Evolutionary conservation across 2,888 invertebrate genomes (phyloP).

Genomic region (Thysanoteuthis rhombus): DNA sequence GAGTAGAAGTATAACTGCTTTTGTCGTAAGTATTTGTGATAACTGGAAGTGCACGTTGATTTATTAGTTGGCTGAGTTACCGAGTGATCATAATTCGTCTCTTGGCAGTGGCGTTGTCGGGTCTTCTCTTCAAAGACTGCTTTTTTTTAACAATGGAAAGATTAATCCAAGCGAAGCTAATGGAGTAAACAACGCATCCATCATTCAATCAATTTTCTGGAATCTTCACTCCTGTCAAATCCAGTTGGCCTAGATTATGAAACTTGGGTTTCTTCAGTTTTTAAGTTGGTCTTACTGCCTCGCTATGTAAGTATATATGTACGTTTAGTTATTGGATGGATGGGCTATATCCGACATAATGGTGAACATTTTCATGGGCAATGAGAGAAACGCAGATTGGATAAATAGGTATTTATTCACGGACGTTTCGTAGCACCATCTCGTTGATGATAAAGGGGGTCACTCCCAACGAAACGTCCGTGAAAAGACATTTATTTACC

Average conservation of each 20-base stretch:
- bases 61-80: background rate
- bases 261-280: too few species aligned
- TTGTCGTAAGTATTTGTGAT: background rate
- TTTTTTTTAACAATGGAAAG: background rate
- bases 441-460: too few species aligned
- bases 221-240: background rate
- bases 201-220: background rate
- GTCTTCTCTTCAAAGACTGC: background rate
- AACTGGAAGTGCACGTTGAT: background rate
- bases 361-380: too few species aligned
- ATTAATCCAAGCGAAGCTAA: background rate
- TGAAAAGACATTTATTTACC: too few species aligned
- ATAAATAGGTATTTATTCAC: too few species aligned
- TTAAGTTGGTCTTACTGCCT: too few species aligned
- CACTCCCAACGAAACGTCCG: too few species aligned
- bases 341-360: too few species aligned
- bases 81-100: background rate
- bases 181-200: background rate
- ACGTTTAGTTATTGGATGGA: too few species aligned
- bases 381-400: too few species aligned
- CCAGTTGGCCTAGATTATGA: background rate
- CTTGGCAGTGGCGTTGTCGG: background rate
- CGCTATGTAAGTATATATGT: too few species aligned
- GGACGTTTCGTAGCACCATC: too few species aligned
- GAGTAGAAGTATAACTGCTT: background rate